Percentiles rank a stretch among this genome's conserved stretches.
phyloP scores from a whole-genome alignment of 2,888 invertebrate genomes.

The Macaria liturata region DNA sequence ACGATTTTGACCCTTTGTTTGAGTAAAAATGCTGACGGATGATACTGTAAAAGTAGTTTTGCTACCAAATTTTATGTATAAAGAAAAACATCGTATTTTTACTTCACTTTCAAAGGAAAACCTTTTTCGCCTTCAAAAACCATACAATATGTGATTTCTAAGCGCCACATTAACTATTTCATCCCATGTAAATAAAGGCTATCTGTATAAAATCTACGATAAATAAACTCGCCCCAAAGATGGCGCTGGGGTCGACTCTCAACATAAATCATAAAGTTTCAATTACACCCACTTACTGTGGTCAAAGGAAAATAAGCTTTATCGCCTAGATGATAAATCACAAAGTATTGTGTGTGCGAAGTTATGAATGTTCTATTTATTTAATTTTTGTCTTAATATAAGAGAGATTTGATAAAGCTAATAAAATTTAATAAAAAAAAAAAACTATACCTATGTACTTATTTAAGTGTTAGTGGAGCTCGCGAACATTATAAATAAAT shows the following conservation, averaged over 20 bases:
- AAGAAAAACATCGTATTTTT: too few relatives aligned
- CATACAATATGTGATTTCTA: too few relatives aligned
- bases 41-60: too few relatives aligned
- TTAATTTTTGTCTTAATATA: constrained; percentile 1
- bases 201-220: constrained; percentile 16
- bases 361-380: constrained; percentile 8
- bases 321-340: constrained; percentile 38
- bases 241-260: constrained; percentile 28
- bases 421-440: neutral
- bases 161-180: neutral
- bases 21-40: too few relatives aligned
- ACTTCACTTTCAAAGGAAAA: too few relatives aligned
- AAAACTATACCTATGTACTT: too few relatives aligned
- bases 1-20: too few relatives aligned
- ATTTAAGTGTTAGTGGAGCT: too few relatives aligned
- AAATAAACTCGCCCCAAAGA: constrained; percentile 20
- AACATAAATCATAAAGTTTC: constrained; percentile 68
- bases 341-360: constrained; percentile 22
- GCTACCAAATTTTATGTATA: too few relatives aligned
- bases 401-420: neutral
- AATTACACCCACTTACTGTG: constrained; percentile 62
- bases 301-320: constrained; percentile 28
- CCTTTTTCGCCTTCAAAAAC: too few relatives aligned
- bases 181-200: constrained; percentile 9
- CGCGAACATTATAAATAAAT: too few relatives aligned